Percentiles rank a stretch among this genome's conserved stretches.
Evolutionary conservation across 2,888 invertebrate species (phyloP).

Genomic region (Drosophila pullipes): DNA sequence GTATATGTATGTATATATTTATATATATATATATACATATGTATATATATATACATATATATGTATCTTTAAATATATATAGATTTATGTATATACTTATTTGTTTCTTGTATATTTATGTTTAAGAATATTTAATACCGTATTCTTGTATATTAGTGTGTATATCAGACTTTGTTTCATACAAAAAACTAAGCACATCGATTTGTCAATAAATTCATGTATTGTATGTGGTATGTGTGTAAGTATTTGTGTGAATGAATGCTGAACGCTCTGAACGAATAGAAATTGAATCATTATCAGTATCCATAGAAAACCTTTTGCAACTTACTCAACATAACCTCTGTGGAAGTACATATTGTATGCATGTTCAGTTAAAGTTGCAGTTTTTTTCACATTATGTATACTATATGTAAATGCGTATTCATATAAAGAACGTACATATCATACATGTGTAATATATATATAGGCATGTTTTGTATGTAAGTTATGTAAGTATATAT

Average conservation of each 20-base stretch:
- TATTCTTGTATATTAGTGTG: slow-evolving; percentile 81
- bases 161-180: slow-evolving; percentile 83
- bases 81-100: slow-evolving; percentile 17
- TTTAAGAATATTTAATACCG: slow-evolving; percentile 77
- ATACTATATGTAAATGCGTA: slow-evolving; percentile 17
- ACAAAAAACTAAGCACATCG: slow-evolving; percentile 81
- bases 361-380: slow-evolving; percentile 15
- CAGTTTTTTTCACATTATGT: slow-evolving; percentile 7
- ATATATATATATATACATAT: slow-evolving; percentile 28
- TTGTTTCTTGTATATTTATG: slow-evolving; percentile 78
- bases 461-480: slow-evolving; percentile 11
- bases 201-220: slow-evolving; percentile 80
- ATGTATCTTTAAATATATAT: slow-evolving; percentile 10
- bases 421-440: slow-evolving; percentile 16
- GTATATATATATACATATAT: slow-evolving; percentile 35
- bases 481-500: slow-evolving; percentile 31
- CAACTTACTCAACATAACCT: slow-evolving; percentile 7
- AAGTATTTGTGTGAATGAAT: slow-evolving; percentile 37
- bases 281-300: slow-evolving; percentile 10
- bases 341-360: slow-evolving; percentile 27
- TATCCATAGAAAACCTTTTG: slow-evolving; percentile 25
- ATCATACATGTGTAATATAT: slow-evolving; percentile 13
- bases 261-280: slow-evolving; percentile 19
- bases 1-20: slow-evolving; percentile 50
- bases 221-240: slow-evolving; percentile 57